Evolutionary conservation across 1,140 invertebrate species (phyloP).

Genomic region (Heliothis subflexa): DNA sequence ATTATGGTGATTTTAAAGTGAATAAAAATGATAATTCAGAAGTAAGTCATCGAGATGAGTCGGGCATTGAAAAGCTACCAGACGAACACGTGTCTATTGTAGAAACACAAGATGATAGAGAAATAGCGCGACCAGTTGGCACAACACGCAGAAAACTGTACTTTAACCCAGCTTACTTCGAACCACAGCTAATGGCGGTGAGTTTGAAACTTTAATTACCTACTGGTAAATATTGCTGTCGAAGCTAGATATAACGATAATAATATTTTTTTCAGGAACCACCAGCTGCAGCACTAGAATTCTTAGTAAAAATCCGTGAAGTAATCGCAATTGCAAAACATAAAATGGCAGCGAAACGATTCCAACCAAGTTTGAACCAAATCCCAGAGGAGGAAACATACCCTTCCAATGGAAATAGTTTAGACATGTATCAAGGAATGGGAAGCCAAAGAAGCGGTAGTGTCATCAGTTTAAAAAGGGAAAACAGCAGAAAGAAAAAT

Average conservation of each 20-base stretch:
- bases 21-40: constrained; percentile 75
- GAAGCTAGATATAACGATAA: not conserved
- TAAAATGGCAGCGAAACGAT: constrained; percentile 93
- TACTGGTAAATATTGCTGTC: too few species aligned
- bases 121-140: constrained; percentile 88
- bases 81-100: constrained; percentile 94
- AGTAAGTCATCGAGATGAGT: constrained; percentile 81
- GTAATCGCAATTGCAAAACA: constrained; percentile 95
- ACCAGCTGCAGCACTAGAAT: constrained; percentile 94
- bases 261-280: constrained; percentile 88
- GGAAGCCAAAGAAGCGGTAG: constrained; percentile 86
- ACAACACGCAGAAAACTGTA: constrained; percentile 92
- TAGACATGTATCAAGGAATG: constrained; percentile 77
- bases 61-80: constrained; percentile 90
- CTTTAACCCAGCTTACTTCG: constrained; percentile 95
- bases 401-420: constrained; percentile 78
- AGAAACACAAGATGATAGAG: constrained; percentile 91
- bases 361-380: constrained; percentile 91
- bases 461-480: constrained; percentile 86
- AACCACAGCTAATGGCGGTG: constrained; percentile 93
- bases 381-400: constrained; percentile 93
- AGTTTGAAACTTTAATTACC: constrained; percentile 62
- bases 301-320: constrained; percentile 94
- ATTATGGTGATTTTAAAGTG: constrained; percentile 69
- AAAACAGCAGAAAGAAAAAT: constrained; percentile 86